Evolutionary conservation across 2,888 invertebrate species (phyloP).

Genomic region (Chaitophorus viminalis): DNA sequence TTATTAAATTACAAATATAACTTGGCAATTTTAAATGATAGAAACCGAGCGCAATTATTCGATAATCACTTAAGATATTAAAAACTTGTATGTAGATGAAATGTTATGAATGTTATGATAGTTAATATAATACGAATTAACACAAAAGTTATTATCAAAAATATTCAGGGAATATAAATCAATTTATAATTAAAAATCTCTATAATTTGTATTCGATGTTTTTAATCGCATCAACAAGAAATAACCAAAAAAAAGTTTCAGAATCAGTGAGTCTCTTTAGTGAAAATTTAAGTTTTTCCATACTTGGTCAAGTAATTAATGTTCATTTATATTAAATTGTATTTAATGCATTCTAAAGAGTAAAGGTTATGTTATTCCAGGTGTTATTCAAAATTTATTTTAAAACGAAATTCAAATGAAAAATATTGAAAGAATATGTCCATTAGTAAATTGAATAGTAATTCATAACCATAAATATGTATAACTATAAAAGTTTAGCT

Average conservation of each 20-base stretch:
- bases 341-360: too few relatives aligned
- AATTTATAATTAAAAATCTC: too few relatives aligned
- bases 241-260: too few relatives aligned
- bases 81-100: neutral
- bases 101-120: too few relatives aligned
- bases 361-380: too few relatives aligned
- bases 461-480: neutral
- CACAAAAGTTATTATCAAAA: neutral
- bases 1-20: neutral
- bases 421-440: neutral
- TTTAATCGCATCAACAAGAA: neutral
- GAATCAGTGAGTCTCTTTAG: too few relatives aligned
- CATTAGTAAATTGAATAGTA: neutral
- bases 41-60: too few relatives aligned
- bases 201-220: neutral
- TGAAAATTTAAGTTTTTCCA: too few relatives aligned
- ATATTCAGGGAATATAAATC: neutral
- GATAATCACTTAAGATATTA: neutral
- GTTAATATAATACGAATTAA: neutral
- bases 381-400: too few relatives aligned
- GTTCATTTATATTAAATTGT: too few relatives aligned
- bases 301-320: too few relatives aligned
- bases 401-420: neutral
- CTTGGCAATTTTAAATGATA: neutral
- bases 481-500: neutral